Evolutionary conservation across 2,797 vertebrate species (phyloP).

Genomic region (Malurus splendens): DNA sequence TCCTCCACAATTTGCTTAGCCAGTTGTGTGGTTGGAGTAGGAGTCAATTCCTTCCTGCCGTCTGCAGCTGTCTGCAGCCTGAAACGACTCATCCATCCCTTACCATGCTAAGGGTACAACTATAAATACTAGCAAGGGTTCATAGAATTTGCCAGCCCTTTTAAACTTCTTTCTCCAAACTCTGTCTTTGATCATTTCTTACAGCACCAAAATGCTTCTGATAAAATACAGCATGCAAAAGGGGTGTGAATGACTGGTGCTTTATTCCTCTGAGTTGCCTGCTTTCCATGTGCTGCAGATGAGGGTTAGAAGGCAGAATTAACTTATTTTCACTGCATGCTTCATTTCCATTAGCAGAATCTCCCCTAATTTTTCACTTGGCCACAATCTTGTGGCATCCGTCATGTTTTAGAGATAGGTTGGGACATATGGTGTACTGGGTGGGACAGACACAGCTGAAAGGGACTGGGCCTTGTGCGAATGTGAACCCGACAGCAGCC

Average conservation of each 20-base stretch:
- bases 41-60: constrained; percentile 62
- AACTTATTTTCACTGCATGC: background rate
- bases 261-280: background rate
- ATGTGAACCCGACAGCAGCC: background rate
- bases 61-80: constrained; percentile 58
- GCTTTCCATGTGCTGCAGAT: background rate
- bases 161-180: background rate
- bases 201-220: background rate
- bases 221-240: background rate
- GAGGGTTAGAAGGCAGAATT: background rate
- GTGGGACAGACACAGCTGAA: background rate
- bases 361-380: background rate
- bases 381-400: background rate
- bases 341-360: background rate
- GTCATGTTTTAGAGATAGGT: background rate
- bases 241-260: background rate
- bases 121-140: constrained; percentile 47
- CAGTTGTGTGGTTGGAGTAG: constrained; percentile 62
- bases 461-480: background rate
- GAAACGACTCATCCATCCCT: constrained; percentile 53
- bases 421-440: background rate
- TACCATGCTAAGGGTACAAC: constrained; percentile 16
- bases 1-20: constrained; percentile 60
- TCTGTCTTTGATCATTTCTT: background rate
- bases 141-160: background rate